Percentiles rank a stretch among this genome's conserved stretches.
Conservation (phyloP, 2,113 vertebrate genomes). For the Boleophthalmus pectinirostris region DNA sequence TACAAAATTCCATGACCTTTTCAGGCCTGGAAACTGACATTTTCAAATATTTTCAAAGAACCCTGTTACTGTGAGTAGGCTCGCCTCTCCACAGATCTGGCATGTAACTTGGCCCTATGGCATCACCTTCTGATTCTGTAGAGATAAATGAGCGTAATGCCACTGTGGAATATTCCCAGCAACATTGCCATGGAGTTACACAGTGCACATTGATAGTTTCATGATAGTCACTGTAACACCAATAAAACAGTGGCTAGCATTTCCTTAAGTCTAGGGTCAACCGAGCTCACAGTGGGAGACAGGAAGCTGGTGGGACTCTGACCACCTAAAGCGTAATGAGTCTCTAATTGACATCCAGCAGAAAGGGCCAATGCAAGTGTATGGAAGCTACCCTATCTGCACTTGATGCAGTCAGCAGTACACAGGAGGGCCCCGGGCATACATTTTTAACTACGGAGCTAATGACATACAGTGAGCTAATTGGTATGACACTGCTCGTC, state of each 20-base stretch:
- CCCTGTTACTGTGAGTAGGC: too few relatives aligned
- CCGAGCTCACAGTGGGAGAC: slow-evolving; percentile 41
- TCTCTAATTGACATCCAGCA: slow-evolving; percentile 73
- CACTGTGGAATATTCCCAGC: too few relatives aligned
- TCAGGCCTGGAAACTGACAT: too few relatives aligned
- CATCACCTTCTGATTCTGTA: too few relatives aligned
- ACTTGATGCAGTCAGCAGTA: slow-evolving; percentile 44
- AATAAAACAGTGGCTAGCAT: slow-evolving; percentile 14
- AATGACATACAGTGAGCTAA: slow-evolving; percentile 38
- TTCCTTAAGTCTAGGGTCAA: slow-evolving; percentile 55
- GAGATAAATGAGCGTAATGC: too few relatives aligned
- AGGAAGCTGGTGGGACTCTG: slow-evolving; percentile 53
- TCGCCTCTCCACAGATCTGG: too few relatives aligned
- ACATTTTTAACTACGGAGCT: slow-evolving; percentile 36
- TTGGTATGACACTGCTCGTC: slow-evolving; percentile 12
- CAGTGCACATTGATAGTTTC: neutral
- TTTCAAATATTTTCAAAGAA: too few relatives aligned
- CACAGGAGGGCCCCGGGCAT: slow-evolving; percentile 42
- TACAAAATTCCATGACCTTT: too few relatives aligned
- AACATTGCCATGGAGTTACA: too few relatives aligned
- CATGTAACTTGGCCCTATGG: too few relatives aligned
- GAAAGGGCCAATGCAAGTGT: slow-evolving; percentile 57
- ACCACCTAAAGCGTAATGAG: slow-evolving; percentile 62
- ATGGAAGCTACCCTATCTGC: slow-evolving; percentile 31
- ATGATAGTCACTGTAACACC: neutral